A percentile compares a stretch with the other conserved stretches of the same genome.
Conservation (phyloP, 2,113 vertebrate species). For the Lates calcarifer region DNA sequence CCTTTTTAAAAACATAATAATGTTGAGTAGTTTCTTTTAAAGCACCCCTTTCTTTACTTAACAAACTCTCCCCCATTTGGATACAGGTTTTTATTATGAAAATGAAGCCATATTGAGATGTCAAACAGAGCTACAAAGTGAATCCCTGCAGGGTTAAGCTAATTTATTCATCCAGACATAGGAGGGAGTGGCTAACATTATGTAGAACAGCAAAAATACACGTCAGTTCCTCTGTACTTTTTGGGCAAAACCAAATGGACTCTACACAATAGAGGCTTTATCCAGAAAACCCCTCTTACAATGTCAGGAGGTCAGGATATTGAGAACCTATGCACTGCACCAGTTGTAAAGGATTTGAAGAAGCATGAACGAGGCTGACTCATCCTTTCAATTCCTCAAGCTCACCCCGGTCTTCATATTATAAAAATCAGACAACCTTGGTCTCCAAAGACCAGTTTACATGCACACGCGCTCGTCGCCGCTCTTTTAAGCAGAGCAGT, state of each 20-base stretch:
- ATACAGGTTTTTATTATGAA: conserved; percentile 40
- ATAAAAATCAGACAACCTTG: conserved; percentile 60
- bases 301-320: neutral
- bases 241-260: neutral
- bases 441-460: conserved; percentile 58
- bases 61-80: conserved; percentile 18
- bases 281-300: neutral
- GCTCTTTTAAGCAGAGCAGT: conserved; percentile 28
- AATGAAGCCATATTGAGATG: conserved; percentile 28
- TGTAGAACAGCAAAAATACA: conserved; percentile 31
- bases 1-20: conserved; percentile 1
- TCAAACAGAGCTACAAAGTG: conserved; percentile 42
- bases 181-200: conserved; percentile 8
- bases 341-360: conserved; percentile 25
- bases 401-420: conserved; percentile 1
- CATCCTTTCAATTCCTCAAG: conserved; percentile 49
- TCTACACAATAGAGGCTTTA: neutral
- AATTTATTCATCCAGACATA: conserved; percentile 46
- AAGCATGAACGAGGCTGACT: conserved; percentile 46
- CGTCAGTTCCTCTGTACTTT: neutral
- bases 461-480: conserved; percentile 24
- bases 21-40: conserved; percentile 5
- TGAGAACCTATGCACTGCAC: neutral
- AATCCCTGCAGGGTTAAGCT: conserved; percentile 35
- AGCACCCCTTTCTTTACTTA: neutral